A percentile compares a stretch with the other conserved stretches of the same genome.
Evolutionary conservation across 2,113 vertebrate species (phyloP).

Genomic region (Malaclemys terrapin): DNA sequence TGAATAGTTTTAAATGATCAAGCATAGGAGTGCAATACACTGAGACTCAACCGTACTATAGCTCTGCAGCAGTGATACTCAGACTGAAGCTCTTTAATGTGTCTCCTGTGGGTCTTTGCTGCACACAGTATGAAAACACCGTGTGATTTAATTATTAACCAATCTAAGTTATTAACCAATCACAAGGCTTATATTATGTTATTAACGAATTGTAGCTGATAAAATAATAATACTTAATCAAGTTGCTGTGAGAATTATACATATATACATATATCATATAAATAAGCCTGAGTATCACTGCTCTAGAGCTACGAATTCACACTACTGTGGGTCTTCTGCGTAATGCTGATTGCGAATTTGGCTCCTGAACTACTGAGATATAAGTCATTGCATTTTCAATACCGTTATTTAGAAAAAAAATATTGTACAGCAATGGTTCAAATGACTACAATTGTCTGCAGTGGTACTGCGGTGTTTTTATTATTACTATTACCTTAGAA

Average conservation of each 20-base stretch:
- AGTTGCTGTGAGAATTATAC: too few relatives aligned
- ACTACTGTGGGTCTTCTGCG: not conserved
- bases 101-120: not conserved
- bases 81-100: not conserved
- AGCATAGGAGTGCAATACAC: not conserved
- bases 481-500: not conserved
- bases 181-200: not conserved
- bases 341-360: not conserved
- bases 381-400: not conserved
- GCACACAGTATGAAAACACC: not conserved
- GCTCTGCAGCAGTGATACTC: not conserved
- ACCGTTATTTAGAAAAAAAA: not conserved
- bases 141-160: not conserved
- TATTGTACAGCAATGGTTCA: not conserved
- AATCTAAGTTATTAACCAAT: not conserved
- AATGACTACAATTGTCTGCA: not conserved
- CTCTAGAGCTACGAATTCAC: not conserved
- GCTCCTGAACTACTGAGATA: not conserved
- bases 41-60: not conserved
- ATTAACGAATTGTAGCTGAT: not conserved
- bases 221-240: not conserved
- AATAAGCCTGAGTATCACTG: too few relatives aligned
- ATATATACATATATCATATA: too few relatives aligned
- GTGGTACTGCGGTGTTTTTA: not conserved
- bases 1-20: not conserved